Base-by-base conservation (phyloP, 1,140 invertebrate genomes). In the Lanistes nyassanus region DNA sequence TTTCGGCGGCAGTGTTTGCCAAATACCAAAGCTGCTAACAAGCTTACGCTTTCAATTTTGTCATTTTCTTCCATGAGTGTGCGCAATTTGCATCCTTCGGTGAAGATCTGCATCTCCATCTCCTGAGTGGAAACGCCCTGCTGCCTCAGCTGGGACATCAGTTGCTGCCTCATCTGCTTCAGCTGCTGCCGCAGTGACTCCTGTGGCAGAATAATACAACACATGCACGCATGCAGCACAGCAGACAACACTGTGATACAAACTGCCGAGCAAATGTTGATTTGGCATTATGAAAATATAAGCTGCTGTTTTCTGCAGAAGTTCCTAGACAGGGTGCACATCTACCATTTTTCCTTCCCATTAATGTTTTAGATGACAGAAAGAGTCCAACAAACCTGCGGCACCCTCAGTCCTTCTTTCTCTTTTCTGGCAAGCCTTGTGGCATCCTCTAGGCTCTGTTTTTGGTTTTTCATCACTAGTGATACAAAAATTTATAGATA, bases 141-240 rank as follows among this genome's bases (percentile, higher is more conserved):
- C 73, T 92, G 91, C 77, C 93, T 93, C 3, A 92, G 81, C 65
- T 91, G 91, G 42, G 92, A 90, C 47, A 91, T 87, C 1, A 91
- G 85, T 60, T 92, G 91, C 4, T 91, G 90, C 29, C 91, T 90
- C 80, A 95, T 94, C 0, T 89, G 83, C 77, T 93, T 93, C 19
- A 94, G 89, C 81, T 94, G 93, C 66, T 89, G 90, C 76, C 94
- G 92, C 4, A 97, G 83, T 81, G 95, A 76, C 34, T 76, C 83
- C 85, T 87, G 53, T 13, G 79, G 58, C 39, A 55, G 23, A 53
- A 39, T 55, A 5, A 39, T 39, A 39, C 19, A n/a, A 66, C 6
- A 23, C 19, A 67, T 42, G 42, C 36, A 42, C 36, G 42, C 65
- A 67, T n/a, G 42, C 65, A 67, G 42, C 42, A 47, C 9, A 47